Evolutionary conservation across 2,888 invertebrate genomes (phyloP).

Genomic region (Sphinx pinastri): DNA sequence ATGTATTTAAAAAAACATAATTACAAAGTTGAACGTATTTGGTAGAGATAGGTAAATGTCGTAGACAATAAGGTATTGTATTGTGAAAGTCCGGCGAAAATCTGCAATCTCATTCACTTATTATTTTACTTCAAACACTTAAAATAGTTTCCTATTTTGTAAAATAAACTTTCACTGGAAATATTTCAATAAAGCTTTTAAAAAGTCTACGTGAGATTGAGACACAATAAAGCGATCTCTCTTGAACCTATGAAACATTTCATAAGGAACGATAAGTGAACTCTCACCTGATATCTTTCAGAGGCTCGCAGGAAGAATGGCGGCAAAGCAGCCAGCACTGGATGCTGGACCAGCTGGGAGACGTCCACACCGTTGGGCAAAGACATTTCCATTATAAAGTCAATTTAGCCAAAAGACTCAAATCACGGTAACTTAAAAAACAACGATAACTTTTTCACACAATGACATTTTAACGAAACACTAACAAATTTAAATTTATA

Average conservation of each 20-base stretch:
- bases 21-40: no score
- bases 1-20: no score
- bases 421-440: slow-evolving; percentile 32
- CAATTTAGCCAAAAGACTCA: slow-evolving; percentile 36
- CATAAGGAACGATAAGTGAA: slow-evolving; percentile 21
- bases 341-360: slow-evolving; percentile 93
- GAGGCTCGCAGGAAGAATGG: slow-evolving; percentile 95
- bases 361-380: slow-evolving; percentile 94
- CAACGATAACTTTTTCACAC: slow-evolving; percentile 20
- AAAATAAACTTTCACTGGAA: no score
- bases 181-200: background rate
- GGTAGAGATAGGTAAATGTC: no score
- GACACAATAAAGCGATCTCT: background rate
- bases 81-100: no score
- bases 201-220: background rate
- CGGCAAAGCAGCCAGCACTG: slow-evolving; percentile 91
- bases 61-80: no score
- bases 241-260: background rate
- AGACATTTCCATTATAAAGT: slow-evolving; percentile 86
- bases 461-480: slow-evolving; percentile 2
- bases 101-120: no score
- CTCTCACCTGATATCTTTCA: slow-evolving; percentile 92
- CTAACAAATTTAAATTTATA: slow-evolving; percentile 28
- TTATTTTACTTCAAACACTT: no score
- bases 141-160: no score